phyloP scores from a whole-genome alignment of 2,888 invertebrate genomes.

The Thymelicus acteon region DNA sequence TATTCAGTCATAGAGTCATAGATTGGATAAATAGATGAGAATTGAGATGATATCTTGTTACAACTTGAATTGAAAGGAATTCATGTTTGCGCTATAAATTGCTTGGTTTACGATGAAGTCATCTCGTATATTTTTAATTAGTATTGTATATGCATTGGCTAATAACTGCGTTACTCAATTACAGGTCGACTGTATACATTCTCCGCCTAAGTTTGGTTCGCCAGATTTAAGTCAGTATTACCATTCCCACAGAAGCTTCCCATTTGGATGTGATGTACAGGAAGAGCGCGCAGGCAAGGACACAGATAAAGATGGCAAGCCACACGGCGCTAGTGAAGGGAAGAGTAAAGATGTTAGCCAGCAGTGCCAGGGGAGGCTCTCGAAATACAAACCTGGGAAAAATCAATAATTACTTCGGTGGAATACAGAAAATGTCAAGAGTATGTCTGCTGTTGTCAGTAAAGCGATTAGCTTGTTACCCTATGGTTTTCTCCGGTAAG shows the following conservation, averaged over 20 bases:
- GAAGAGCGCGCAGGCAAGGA: slow-evolving; percentile 72
- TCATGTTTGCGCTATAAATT: slow-evolving; percentile 3
- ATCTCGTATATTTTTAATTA: background rate
- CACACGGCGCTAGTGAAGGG: slow-evolving; percentile 87
- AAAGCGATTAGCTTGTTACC: too few relatives aligned
- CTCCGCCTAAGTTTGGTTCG: too few relatives aligned
- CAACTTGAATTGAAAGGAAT: slow-evolving; percentile 11
- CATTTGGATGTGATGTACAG: slow-evolving; percentile 78
- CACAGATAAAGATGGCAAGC: slow-evolving; percentile 82
- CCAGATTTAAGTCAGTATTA: slow-evolving; percentile 42
- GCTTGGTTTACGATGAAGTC: slow-evolving; percentile 3
- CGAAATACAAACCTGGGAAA: slow-evolving; percentile 84
- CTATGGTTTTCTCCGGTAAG: too few relatives aligned
- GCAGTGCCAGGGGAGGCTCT: slow-evolving; percentile 86
- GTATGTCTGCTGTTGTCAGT: too few relatives aligned
- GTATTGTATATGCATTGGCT: background rate
- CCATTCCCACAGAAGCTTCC: slow-evolving; percentile 74
- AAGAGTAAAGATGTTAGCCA: slow-evolving; percentile 87
- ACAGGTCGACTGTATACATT: too few relatives aligned
- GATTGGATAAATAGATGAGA: slow-evolving; percentile 17
- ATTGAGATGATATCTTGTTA: slow-evolving; percentile 13
- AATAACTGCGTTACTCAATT: background rate
- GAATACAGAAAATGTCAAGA: background rate
- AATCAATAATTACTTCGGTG: background rate
- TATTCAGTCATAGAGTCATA: slow-evolving; percentile 16